Evolutionary conservation across 2,888 invertebrate species (phyloP).

Genomic region (Acrobeloides nanus): DNA sequence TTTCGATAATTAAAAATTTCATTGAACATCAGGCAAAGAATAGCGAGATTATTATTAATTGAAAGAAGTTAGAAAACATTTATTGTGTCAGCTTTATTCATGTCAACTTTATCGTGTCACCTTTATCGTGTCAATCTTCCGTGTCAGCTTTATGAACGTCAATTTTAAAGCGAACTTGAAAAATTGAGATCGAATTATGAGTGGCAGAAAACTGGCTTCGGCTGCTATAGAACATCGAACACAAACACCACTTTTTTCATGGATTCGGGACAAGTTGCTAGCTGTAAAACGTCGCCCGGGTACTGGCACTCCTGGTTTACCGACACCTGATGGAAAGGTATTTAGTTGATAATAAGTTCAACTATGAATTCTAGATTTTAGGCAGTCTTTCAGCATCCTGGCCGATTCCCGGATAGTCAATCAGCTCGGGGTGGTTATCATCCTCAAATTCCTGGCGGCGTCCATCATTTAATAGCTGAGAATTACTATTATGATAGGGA

Average conservation of each 20-base stretch:
- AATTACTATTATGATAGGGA: conserved; percentile 81
- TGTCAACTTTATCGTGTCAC: too few relatives aligned
- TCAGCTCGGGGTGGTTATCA: conserved; percentile 69
- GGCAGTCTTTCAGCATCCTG: conserved; percentile 36
- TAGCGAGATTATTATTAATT: too few relatives aligned
- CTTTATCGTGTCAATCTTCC: too few relatives aligned
- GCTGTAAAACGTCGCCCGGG: conserved; percentile 38
- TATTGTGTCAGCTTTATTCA: too few relatives aligned
- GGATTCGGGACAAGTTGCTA: conserved; percentile 42
- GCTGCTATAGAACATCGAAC: conserved; percentile 40
- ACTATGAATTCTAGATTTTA: conserved; percentile 16
- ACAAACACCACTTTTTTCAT: conserved; percentile 44
- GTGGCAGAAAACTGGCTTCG: too few relatives aligned
- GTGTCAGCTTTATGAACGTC: too few relatives aligned
- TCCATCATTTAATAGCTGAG: conserved; percentile 68
- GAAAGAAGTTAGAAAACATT: too few relatives aligned
- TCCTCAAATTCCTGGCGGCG: conserved; percentile 72
- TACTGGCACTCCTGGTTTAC: conserved; percentile 41
- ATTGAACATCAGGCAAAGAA: too few relatives aligned
- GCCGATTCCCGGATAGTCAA: conserved; percentile 48
- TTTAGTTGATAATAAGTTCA: conserved; percentile 3
- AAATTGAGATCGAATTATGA: too few relatives aligned
- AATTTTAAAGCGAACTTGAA: too few relatives aligned
- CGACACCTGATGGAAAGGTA: conserved; percentile 44
- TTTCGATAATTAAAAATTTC: too few relatives aligned